Evolutionary conservation across 2,797 vertebrate genomes (phyloP).

Genomic region (Microcaecilia unicolor): DNA sequence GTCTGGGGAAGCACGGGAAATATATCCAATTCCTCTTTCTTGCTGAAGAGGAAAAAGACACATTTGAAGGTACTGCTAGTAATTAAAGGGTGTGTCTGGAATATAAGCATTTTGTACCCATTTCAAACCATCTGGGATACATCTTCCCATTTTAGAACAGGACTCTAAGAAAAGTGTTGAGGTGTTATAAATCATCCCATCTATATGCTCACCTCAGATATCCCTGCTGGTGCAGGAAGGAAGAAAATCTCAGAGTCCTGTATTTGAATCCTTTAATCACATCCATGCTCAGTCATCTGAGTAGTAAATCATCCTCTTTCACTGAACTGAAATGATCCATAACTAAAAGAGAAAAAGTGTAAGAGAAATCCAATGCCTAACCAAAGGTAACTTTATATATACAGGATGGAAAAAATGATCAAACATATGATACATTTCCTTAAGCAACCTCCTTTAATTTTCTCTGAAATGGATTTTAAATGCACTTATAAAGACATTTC

Average conservation of each 20-base stretch:
- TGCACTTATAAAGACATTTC: too few species aligned
- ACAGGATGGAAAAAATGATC: background rate
- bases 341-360: conserved; percentile 19
- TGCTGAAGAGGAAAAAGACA: conserved; percentile 7
- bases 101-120: conserved; percentile 8
- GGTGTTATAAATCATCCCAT: conserved; percentile 21
- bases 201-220: conserved; percentile 25
- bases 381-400: background rate
- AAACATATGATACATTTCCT: background rate
- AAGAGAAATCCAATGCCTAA: conserved; percentile 1
- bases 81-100: conserved; percentile 11
- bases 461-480: too few species aligned
- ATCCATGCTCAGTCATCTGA: conserved; percentile 1
- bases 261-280: conserved; percentile 19
- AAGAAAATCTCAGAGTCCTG: conserved; percentile 17
- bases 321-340: conserved; percentile 6
- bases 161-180: conserved; percentile 24
- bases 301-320: conserved; percentile 3
- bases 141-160: conserved; percentile 51
- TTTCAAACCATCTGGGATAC: conserved; percentile 26
- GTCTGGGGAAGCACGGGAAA: too few species aligned
- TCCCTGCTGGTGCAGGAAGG: conserved; percentile 25
- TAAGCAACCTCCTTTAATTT: too few species aligned
- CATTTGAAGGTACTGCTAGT: conserved; percentile 8
- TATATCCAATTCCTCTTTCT: background rate